A percentile compares a stretch with the other conserved stretches of the same genome.
phyloP scores from a whole-genome alignment of 1,140 invertebrate species.

The Pseudachorutes palmiensis region DNA sequence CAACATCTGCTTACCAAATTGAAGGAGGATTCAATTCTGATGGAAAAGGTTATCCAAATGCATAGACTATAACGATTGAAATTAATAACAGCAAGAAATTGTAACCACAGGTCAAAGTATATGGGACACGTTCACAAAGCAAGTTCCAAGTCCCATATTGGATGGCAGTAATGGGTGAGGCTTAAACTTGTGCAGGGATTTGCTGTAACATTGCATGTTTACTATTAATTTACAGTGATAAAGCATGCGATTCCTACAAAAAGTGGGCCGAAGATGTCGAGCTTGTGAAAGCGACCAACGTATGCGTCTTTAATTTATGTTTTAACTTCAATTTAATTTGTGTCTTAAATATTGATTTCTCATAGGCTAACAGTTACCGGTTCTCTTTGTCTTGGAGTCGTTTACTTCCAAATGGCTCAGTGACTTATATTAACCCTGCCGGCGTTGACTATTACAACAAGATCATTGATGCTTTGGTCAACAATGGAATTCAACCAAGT shows the following conservation, averaged over 20 bases:
- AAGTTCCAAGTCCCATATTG: conserved; percentile 40
- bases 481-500: conserved; percentile 35
- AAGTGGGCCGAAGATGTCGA: conserved; percentile 36
- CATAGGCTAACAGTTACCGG: conserved; percentile 26
- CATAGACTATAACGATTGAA: neutral
- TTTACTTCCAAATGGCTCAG: conserved; percentile 39
- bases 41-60: conserved; percentile 41
- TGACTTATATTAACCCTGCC: conserved; percentile 33
- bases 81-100: neutral
- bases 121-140: conserved; percentile 21
- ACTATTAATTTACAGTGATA: no score
- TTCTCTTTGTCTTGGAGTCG: conserved; percentile 42
- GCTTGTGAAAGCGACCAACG: conserved; percentile 21
- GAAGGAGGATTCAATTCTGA: conserved; percentile 52
- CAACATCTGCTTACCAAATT: conserved; percentile 50
- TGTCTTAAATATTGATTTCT: conserved; percentile 43
- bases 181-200: no score
- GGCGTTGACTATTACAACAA: conserved; percentile 43
- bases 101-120: conserved; percentile 21
- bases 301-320: neutral
- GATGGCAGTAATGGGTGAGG: conserved; percentile 49
- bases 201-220: no score
- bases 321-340: neutral
- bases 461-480: conserved; percentile 36
- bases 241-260: conserved; percentile 35